A percentile compares a stretch with the other conserved stretches of the same genome.
phyloP scores from a whole-genome alignment of 2,113 vertebrate species.

The Scatophagus argus region DNA sequence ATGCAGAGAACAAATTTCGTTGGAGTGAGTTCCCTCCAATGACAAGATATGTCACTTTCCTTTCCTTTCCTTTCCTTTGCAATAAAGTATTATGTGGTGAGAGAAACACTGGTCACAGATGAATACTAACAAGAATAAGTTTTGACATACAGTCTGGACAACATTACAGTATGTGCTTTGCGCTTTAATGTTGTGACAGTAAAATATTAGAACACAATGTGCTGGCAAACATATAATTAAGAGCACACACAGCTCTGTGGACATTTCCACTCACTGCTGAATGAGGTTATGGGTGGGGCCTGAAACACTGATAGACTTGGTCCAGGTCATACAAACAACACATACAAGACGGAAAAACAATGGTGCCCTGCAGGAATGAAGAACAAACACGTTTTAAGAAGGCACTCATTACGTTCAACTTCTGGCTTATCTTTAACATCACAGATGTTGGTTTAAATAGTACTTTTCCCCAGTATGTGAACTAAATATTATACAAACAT shows the following conservation, averaged over 20 bases:
- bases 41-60: too few species aligned
- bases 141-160: not conserved
- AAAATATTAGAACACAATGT: slow-evolving; percentile 1
- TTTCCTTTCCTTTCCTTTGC: too few species aligned
- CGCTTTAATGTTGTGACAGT: not conserved
- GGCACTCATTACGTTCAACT: not conserved
- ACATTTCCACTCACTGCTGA: slow-evolving; percentile 31
- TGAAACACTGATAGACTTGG: slow-evolving; percentile 3
- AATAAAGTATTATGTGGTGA: not conserved
- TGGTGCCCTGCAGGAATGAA: not conserved
- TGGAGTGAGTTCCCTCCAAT: too few species aligned
- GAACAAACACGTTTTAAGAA: not conserved
- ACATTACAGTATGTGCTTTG: not conserved
- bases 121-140: not conserved
- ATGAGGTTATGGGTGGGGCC: not conserved
- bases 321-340: not conserved
- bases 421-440: not conserved
- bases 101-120: not conserved
- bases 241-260: not conserved
- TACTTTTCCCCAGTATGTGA: not conserved
- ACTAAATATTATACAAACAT: not conserved
- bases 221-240: not conserved
- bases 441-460: not conserved
- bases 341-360: not conserved
- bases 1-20: too few species aligned